These are phyloP conservation scores for Neoascia interrupta DNA, from an alignment of 2,888 invertebrate species.

Conservation along the genomic window DNA sequence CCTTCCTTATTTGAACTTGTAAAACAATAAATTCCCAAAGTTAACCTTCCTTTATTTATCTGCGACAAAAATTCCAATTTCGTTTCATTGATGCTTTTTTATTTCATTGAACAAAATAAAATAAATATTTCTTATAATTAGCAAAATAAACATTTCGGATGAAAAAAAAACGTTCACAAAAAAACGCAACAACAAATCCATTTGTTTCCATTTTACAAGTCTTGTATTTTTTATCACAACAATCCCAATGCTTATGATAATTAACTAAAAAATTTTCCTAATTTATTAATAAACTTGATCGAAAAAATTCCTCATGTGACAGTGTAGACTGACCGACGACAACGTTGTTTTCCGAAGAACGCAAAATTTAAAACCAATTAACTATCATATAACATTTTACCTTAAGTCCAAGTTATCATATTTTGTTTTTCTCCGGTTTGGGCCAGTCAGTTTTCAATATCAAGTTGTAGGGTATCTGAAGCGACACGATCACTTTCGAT, in stretches of 20 bases:
- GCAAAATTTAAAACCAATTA: too few species aligned
- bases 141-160: constrained; percentile 13
- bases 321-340: too few species aligned
- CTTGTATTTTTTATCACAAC: neutral
- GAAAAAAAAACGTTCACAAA: too few species aligned
- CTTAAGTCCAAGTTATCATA: too few species aligned
- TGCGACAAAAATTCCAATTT: constrained; percentile 1
- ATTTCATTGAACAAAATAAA: neutral
- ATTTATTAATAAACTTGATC: neutral
- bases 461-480: too few species aligned
- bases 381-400: too few species aligned
- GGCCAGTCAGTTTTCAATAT: too few species aligned
- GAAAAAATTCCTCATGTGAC: neutral
- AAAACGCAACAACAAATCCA: neutral
- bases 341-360: too few species aligned
- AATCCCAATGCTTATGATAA: constrained; percentile 16
- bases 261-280: constrained; percentile 19
- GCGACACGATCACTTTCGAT: constrained; percentile 47
- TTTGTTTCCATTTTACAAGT: neutral
- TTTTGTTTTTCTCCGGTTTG: too few species aligned
- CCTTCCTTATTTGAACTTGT: too few species aligned
- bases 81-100: constrained; percentile 14
- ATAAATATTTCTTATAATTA: constrained; percentile 10
- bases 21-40: too few species aligned
- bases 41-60: too few species aligned